phyloP scores from a whole-genome alignment of 92 coral and sea anemone species.

The Pocillopora grandis region DNA sequence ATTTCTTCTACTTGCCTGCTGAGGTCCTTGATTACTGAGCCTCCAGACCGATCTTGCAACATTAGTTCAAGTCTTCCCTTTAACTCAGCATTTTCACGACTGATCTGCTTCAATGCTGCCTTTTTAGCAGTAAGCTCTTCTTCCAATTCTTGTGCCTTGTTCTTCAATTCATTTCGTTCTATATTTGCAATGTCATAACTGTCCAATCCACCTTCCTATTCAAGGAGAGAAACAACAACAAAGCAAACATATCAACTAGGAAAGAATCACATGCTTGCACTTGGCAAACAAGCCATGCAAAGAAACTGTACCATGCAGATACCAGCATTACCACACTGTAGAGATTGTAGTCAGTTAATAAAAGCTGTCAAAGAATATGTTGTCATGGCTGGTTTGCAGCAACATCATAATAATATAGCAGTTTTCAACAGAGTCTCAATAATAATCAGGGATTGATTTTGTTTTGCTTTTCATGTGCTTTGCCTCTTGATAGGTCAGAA shows the following conservation, averaged over 20 bases:
- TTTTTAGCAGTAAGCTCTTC: constrained; percentile 96
- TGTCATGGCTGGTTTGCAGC: too few relatives aligned
- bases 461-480: too few relatives aligned
- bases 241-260: not conserved
- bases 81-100: constrained; percentile 95
- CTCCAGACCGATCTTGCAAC: constrained; percentile 79
- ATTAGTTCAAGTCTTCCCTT: constrained; percentile 81
- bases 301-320: not conserved
- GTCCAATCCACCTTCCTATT: constrained; percentile 93
- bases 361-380: too few relatives aligned
- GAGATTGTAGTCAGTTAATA: too few relatives aligned
- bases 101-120: constrained; percentile 90
- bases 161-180: constrained; percentile 88
- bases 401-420: too few relatives aligned
- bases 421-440: too few relatives aligned
- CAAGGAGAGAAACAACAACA: not conserved
- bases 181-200: constrained; percentile 91
- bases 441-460: too few relatives aligned
- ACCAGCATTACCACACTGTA: too few relatives aligned
- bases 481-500: too few relatives aligned
- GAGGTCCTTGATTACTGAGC: constrained; percentile 74
- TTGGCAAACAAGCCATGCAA: not conserved
- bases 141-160: constrained; percentile 87
- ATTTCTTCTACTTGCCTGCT: constrained; percentile 75
- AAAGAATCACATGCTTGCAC: not conserved